These are phyloP conservation scores for Seison nebaliae DNA, from an alignment of 1,140 invertebrate genomes.

Conservation along the genomic window DNA sequence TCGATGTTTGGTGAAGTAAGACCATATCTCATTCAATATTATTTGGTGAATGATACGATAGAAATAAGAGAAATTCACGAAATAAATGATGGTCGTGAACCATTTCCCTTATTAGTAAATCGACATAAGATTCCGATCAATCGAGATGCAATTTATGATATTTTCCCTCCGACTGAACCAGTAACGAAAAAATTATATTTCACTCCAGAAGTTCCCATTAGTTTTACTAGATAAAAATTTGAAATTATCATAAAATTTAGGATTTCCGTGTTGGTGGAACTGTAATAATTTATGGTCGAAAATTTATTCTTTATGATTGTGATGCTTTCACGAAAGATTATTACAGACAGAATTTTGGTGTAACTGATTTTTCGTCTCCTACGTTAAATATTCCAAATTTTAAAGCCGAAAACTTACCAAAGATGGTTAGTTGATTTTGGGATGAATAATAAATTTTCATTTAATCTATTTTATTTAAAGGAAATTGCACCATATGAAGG, in stretches of 20 bases:
- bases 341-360: slow-evolving; percentile 39
- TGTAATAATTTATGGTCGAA: slow-evolving; percentile 47
- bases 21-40: slow-evolving; percentile 36
- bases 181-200: slow-evolving; percentile 11
- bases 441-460: background rate
- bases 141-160: slow-evolving; percentile 40
- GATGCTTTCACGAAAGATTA: slow-evolving; percentile 50
- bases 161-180: slow-evolving; percentile 15
- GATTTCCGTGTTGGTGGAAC: slow-evolving; percentile 50
- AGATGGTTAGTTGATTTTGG: slow-evolving; percentile 19
- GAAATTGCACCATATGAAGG: slow-evolving; percentile 55
- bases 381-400: slow-evolving; percentile 18
- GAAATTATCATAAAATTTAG: slow-evolving; percentile 42
- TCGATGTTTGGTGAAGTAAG: slow-evolving; percentile 39
- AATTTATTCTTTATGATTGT: slow-evolving; percentile 48
- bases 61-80: slow-evolving; percentile 43
- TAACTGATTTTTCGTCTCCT: slow-evolving; percentile 28
- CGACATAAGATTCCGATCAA: slow-evolving; percentile 49
- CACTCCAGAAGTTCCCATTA: slow-evolving; percentile 37
- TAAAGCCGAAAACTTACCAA: slow-evolving; percentile 17
- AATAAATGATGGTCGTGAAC: slow-evolving; percentile 42
- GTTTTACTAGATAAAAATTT: slow-evolving; percentile 38
- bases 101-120: slow-evolving; percentile 41
- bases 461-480: slow-evolving; percentile 15
- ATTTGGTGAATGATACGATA: slow-evolving; percentile 48